Evolutionary conservation across 2,113 vertebrate species (phyloP), one percentile per base, ranked within the genome.

Genomic region (Protobothrops flavoviridis): DNA sequence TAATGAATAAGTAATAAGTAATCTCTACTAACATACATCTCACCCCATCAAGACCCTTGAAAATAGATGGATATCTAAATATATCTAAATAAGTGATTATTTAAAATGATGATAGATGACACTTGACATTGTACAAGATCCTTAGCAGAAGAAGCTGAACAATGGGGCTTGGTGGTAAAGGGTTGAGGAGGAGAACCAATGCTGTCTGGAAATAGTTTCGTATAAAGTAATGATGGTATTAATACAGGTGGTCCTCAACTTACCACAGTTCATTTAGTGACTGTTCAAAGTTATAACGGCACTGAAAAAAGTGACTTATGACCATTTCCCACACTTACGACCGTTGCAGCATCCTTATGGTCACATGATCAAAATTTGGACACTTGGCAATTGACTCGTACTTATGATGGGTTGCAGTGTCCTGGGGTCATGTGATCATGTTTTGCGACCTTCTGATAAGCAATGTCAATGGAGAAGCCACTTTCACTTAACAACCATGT

Each of bases 341-440:
- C 4, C 0, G 0, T 29, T 69, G 4, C 4, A n/a, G 1, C 4
- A 15, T n/a, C 29, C 12, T 1, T 69, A 69, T n/a, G 29, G 29
- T 15, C 29, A 69, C 0, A 2, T 69, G 29, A 69, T n/a, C 64
- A 69, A 69, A 69, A 69, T 69, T 69, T 69, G 12, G 64, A 69
- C 2, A 29, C 12, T 15, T 69, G 12, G 64, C 4, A 29, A 29
- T 64, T 29, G 59, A 64, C 10, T 29, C 26, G 1, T 64, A 29
- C 29, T 29, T 29, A 64, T 64, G 26, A 64, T 12, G 26, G 26
- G 26, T 64, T 64, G 26, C 26, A n/a, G 29, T 69, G 12, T n/a
- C 61, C 61, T 15, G 29, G 29, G 29, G 61, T n/a, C 61, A 69
- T 5, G 61, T n/a, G 61, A 69, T n/a, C 4, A n/a, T 4, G 4